Evolutionary conservation across 1,140 invertebrate species (phyloP), one percentile per base, ranked within the genome.

Genomic region (Diabrotica virgifera): DNA sequence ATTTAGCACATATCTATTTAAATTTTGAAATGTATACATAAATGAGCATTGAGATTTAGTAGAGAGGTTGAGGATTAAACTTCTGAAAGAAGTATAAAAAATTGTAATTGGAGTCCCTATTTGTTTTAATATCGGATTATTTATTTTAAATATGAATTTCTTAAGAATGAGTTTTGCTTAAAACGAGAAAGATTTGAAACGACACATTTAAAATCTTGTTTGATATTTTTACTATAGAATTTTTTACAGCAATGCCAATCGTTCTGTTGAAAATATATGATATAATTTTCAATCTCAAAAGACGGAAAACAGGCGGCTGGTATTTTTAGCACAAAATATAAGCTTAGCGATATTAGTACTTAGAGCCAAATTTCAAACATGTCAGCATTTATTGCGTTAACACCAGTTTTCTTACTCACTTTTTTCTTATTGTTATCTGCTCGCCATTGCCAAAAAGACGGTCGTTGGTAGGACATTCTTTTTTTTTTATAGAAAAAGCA

Each of bases 391-490:
- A 24, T 24, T 24, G 24, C 4, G 24, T 36, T 38, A 24, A 51
- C 59, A 65, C 36, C n/a, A 38, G 24, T 46, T 36, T 54, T 46
- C 52, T 66, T 36, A 74, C 73, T 72, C 65, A 74, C 73, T 68
- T 71, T 71, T 64, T 72, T 74, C 67, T 74, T 74, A 59, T 71
- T 60, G 11, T 59, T 54, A 10, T 67, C 61, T n/a, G 70, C 52
- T 14, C 71, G 62, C 64, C 67, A 74, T 54, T 69, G 67, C 85
- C 85, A 87, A 76, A 87, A 87, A 52, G 85, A 80, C 62, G 85
- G 85, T 70, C 85, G 80, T 73, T 83, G 81, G 74, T 84, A 86
- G 78, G 84, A 71, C 59, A 81, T 81, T 53, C 35, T 69, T 61
- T 69, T 68, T n/a, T 65, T 66, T 52, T 54, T 37, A 36, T 24